These are phyloP conservation scores for Bilobella aurantiaca DNA, from an alignment of 1,140 invertebrate genomes.

Conservation along the genomic window DNA sequence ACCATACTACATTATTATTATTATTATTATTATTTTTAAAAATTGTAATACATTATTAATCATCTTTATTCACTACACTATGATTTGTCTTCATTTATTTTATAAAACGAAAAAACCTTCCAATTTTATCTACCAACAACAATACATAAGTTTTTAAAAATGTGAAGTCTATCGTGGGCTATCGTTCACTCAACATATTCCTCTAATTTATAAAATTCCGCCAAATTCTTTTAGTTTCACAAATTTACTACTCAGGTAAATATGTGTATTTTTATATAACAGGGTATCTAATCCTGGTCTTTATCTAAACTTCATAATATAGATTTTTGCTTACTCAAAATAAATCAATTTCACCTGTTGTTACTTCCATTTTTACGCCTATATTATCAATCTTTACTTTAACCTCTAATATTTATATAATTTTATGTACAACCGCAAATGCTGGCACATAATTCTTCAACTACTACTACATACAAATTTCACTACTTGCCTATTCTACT, in stretches of 20 bases:
- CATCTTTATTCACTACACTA: slow-evolving; percentile 48
- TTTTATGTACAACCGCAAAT: slow-evolving; percentile 46
- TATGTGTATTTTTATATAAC: slow-evolving; percentile 45
- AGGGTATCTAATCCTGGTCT: slow-evolving; percentile 56
- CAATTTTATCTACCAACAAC: slow-evolving; percentile 47
- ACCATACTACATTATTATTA: too few relatives aligned
- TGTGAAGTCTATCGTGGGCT: slow-evolving; percentile 46
- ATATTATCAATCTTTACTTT: slow-evolving; percentile 34
- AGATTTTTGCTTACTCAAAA: slow-evolving; percentile 32
- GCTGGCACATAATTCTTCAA: slow-evolving; percentile 47
- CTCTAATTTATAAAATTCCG: slow-evolving; percentile 49
- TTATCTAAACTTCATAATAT: slow-evolving; percentile 39
- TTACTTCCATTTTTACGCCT: slow-evolving; percentile 36
- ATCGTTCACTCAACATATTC: slow-evolving; percentile 50
- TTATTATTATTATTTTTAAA: slow-evolving; percentile 29
- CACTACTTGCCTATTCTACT: too few relatives aligned
- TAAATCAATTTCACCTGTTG: slow-evolving; percentile 31
- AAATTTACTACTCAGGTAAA: slow-evolving; percentile 43
- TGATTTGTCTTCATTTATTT: slow-evolving; percentile 48
- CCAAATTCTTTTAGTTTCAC: slow-evolving; percentile 49
- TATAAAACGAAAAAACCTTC: slow-evolving; percentile 44
- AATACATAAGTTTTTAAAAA: slow-evolving; percentile 47
- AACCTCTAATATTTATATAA: slow-evolving; percentile 29
- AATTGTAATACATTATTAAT: slow-evolving; percentile 45
- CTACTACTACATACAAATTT: too few relatives aligned